phyloP scores from a whole-genome alignment of 2,113 vertebrate genomes.

The Indicator maculatus region DNA sequence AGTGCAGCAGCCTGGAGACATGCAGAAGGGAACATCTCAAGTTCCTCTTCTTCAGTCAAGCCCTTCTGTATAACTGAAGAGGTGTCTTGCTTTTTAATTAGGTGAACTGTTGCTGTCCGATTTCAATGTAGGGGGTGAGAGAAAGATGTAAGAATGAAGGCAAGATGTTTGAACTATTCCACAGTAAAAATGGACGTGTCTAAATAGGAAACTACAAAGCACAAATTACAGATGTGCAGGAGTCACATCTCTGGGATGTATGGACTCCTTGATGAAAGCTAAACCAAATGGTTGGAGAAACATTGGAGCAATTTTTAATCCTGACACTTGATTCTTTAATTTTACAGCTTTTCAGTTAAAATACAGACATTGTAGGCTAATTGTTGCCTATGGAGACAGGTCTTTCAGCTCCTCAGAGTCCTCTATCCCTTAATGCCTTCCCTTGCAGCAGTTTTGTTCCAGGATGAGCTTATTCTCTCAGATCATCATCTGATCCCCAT shows the following conservation, averaged over 20 bases:
- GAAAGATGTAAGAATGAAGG: neutral
- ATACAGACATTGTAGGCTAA: neutral
- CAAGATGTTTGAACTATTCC: neutral
- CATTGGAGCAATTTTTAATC: neutral
- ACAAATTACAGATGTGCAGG: neutral
- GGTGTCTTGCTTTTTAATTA: neutral
- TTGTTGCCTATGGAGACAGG: neutral
- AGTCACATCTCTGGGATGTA: neutral
- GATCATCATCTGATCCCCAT: fast-evolving
- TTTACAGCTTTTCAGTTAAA: constrained; percentile 1
- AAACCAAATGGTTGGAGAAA: neutral
- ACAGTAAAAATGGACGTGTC: neutral
- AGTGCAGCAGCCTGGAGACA: fast-evolving
- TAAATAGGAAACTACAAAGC: neutral
- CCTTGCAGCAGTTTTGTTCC: neutral
- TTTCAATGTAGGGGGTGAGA: neutral
- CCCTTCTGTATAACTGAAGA: neutral
- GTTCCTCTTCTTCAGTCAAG: neutral
- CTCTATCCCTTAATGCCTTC: neutral
- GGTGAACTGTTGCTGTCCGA: neutral
- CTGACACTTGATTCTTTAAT: neutral
- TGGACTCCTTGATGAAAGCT: neutral
- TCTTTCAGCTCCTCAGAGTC: neutral
- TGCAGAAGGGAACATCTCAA: neutral
- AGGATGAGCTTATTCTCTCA: neutral